Conservation (phyloP, 1,140 invertebrate species). For the Nasonia giraulti region DNA sequence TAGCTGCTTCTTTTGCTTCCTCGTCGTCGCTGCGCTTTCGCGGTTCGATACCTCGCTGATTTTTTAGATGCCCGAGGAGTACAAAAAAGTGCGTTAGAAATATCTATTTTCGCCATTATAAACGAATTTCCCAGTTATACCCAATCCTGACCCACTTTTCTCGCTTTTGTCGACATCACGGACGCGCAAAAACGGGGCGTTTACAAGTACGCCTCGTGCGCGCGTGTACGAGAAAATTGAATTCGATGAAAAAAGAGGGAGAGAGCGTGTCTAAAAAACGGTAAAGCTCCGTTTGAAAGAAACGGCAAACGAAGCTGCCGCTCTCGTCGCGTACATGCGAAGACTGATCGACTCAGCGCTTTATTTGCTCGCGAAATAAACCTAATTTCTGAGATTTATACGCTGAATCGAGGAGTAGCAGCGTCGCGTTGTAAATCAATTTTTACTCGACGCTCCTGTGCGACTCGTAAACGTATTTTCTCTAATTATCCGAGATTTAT, state of each 20-base stretch:
- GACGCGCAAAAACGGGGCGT: background rate
- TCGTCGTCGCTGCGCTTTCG: too few species aligned
- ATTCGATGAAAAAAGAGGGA: background rate
- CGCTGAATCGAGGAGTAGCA: background rate
- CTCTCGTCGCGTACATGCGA: background rate
- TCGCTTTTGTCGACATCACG: background rate
- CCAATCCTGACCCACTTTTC: background rate
- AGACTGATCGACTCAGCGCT: background rate
- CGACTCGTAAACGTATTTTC: background rate
- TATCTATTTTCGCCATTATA: background rate
- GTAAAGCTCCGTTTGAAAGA: background rate
- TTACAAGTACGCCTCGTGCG: background rate
- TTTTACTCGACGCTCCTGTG: background rate
- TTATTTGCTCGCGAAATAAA: background rate
- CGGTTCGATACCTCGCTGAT: too few species aligned
- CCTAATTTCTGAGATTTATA: background rate
- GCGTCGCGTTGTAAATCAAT: background rate
- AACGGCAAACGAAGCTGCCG: background rate
- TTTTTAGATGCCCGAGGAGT: too few species aligned
- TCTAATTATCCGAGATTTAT: constrained; percentile 11
- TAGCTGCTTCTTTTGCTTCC: too few species aligned
- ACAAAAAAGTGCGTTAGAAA: too few species aligned
- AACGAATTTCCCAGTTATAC: background rate
- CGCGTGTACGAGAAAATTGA: background rate
- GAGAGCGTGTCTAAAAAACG: too few species aligned